Percentiles rank a stretch among this genome's conserved stretches.
Evolutionary conservation across 2,113 vertebrate species (phyloP).

Genomic region (Lipophrys pholis): DNA sequence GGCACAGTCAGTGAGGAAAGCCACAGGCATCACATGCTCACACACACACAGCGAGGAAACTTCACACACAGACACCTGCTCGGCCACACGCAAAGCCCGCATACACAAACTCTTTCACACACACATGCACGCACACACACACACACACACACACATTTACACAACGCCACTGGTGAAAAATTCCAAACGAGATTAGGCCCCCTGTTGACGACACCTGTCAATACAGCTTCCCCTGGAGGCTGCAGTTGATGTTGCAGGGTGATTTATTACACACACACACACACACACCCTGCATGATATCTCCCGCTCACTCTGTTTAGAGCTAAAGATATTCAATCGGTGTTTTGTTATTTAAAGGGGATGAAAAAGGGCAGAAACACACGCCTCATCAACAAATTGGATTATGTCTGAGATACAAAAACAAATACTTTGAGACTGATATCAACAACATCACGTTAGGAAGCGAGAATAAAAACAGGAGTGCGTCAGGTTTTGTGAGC

Average conservation of each 20-base stretch:
- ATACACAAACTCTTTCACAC: neutral
- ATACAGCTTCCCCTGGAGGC: conserved; percentile 59
- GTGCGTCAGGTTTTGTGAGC: too few species aligned
- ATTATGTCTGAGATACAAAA: too few species aligned
- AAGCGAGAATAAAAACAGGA: too few species aligned
- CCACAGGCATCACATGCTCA: conserved; percentile 33
- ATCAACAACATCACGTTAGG: too few species aligned
- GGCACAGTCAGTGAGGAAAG: conserved; percentile 21
- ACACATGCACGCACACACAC: neutral
- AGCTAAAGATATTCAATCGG: too few species aligned
- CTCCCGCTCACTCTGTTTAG: too few species aligned
- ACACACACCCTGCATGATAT: too few species aligned
- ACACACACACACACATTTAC: conserved; percentile 7
- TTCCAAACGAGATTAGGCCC: conserved; percentile 58
- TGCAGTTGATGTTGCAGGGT: conserved; percentile 31
- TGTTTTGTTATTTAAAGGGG: too few species aligned
- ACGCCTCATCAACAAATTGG: too few species aligned
- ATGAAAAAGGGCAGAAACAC: too few species aligned
- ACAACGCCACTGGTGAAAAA: conserved; percentile 43
- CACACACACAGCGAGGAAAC: neutral
- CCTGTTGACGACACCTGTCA: conserved; percentile 69
- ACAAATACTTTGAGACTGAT: too few species aligned
- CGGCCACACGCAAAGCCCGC: neutral
- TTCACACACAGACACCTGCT: neutral
- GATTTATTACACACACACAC: conserved; percentile 45